phyloP scores from a whole-genome alignment of 2,797 vertebrate species.

The Myotis pilosus region DNA sequence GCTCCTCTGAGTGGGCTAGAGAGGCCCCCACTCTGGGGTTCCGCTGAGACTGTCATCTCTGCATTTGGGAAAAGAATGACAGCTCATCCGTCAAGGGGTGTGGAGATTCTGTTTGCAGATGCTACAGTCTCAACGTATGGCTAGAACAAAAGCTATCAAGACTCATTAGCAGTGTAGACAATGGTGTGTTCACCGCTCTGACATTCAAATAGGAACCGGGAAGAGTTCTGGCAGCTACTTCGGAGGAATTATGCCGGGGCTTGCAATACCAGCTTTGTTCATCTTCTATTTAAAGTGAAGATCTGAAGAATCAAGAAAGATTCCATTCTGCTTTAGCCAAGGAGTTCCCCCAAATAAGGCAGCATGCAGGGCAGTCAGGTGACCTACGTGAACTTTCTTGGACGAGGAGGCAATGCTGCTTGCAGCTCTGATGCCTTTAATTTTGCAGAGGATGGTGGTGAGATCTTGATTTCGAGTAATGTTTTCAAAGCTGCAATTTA shows the following conservation, averaged over 20 bases:
- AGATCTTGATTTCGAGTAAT: slow-evolving; percentile 82
- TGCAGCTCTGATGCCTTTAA: slow-evolving; percentile 65
- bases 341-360: not conserved
- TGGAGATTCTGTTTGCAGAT: slow-evolving; percentile 57
- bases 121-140: slow-evolving; percentile 25
- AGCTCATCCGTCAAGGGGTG: not conserved
- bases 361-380: not conserved
- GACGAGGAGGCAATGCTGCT: slow-evolving; percentile 80
- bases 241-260: slow-evolving; percentile 4
- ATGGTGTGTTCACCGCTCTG: slow-evolving; percentile 10
- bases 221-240: slow-evolving; percentile 32
- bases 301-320: not conserved
- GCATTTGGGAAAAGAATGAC: not conserved
- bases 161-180: slow-evolving; percentile 57
- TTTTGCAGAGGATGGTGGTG: slow-evolving; percentile 85
- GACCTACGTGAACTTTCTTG: slow-evolving; percentile 85
- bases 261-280: not conserved
- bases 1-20: not conserved
- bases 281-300: slow-evolving; percentile 42
- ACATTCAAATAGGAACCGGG: not conserved
- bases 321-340: not conserved
- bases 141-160: slow-evolving; percentile 69
- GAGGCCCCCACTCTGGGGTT: not conserved
- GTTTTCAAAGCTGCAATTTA: slow-evolving; percentile 79
- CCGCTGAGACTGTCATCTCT: slow-evolving; percentile 26